Evolutionary conservation across 2,113 vertebrate genomes (phyloP).

Genomic region (Craseonycteris thonglongyai): DNA sequence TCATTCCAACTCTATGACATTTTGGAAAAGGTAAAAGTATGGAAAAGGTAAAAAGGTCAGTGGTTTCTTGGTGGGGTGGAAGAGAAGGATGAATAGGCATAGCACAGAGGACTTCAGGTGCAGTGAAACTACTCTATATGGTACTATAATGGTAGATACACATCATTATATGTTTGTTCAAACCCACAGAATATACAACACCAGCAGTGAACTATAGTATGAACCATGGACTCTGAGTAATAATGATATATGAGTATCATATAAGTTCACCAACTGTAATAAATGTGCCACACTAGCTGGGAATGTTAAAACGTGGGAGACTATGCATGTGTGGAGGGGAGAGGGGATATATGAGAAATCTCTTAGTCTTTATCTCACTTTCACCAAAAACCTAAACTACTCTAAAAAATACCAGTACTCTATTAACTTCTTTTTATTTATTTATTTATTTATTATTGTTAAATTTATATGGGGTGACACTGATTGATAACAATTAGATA

Average conservation of each 20-base stretch:
- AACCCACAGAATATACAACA: neutral
- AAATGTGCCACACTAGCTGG: neutral
- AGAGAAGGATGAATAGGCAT: neutral
- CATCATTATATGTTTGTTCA: neutral
- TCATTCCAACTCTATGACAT: neutral
- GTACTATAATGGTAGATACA: neutral
- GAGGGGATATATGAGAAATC: neutral
- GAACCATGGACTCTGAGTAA: neutral
- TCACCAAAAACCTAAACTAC: neutral
- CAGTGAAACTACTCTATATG: neutral
- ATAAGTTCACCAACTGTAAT: neutral
- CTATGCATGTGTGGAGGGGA: neutral
- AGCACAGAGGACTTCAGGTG: neutral
- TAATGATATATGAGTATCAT: neutral
- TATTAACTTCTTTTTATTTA: no score
- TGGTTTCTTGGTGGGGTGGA: neutral
- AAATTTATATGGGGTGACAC: no score
- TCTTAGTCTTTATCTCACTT: neutral
- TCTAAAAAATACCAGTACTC: neutral
- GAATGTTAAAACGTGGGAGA: neutral
- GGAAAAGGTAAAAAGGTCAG: neutral
- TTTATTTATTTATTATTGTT: no score
- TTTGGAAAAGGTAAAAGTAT: neutral
- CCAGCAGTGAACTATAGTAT: neutral
- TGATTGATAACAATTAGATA: no score